Evolutionary conservation across 2,888 invertebrate species (phyloP).

Genomic region (Timema podura): DNA sequence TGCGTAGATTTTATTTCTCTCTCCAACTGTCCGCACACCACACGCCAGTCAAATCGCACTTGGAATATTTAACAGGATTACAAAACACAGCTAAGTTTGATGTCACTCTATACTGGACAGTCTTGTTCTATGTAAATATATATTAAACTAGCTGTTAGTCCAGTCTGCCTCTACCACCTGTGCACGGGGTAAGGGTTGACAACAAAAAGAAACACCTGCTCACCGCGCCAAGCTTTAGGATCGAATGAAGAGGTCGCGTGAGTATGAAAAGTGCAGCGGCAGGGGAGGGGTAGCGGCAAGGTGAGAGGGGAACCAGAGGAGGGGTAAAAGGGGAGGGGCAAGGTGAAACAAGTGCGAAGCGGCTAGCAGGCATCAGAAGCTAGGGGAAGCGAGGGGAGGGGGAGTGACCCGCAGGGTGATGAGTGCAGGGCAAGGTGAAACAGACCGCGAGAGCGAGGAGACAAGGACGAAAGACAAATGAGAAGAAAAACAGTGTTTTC

Average conservation of each 20-base stretch:
- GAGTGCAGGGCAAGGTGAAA: conserved; percentile 15
- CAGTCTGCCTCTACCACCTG: not conserved
- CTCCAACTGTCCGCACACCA: no score
- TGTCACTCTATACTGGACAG: no score
- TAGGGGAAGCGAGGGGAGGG: not conserved
- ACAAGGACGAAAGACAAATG: no score
- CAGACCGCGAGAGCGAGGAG: no score
- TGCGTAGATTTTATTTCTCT: no score
- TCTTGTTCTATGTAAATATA: no score
- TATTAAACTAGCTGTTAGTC: no score
- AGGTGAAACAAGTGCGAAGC: conserved; percentile 26
- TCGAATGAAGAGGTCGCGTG: conserved; percentile 14
- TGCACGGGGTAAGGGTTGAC: not conserved
- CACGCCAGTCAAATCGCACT: no score
- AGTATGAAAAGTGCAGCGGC: not conserved
- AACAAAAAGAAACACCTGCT: not conserved
- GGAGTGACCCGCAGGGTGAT: conserved; percentile 2
- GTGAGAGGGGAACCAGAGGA: not conserved
- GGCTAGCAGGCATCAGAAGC: conserved; percentile 1
- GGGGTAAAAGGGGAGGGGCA: not conserved
- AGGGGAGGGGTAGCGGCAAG: conserved; percentile 4
- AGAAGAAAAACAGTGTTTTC: no score
- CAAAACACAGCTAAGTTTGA: no score
- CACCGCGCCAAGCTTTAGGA: not conserved
- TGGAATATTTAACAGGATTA: no score